These are phyloP conservation scores for Sebastes fasciatus DNA, from an alignment of 2,113 vertebrate genomes.

Conservation along the genomic window DNA sequence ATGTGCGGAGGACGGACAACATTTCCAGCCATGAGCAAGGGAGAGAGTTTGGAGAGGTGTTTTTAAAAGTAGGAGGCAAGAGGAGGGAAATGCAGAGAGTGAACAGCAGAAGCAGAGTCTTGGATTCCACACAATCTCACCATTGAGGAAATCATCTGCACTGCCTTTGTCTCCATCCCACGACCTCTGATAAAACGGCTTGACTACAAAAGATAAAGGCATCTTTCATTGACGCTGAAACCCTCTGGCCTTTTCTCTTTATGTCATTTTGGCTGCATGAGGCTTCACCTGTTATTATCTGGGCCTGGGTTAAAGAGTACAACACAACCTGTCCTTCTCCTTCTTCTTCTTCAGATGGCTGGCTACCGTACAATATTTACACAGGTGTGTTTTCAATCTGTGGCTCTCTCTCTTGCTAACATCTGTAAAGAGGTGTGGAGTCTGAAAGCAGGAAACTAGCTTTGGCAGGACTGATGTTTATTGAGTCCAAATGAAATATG, in stretches of 20 bases:
- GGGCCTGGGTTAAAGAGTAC: slow-evolving; percentile 43
- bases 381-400: slow-evolving; percentile 78
- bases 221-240: slow-evolving; percentile 66
- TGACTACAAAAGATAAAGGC: slow-evolving; percentile 83
- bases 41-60: slow-evolving; percentile 21
- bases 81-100: slow-evolving; percentile 22
- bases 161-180: slow-evolving; percentile 83
- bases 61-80: slow-evolving; percentile 11
- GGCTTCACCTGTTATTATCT: slow-evolving; percentile 45
- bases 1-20: slow-evolving; percentile 16
- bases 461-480: slow-evolving; percentile 49
- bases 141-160: slow-evolving; percentile 83
- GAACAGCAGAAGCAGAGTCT: slow-evolving; percentile 48
- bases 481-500: slow-evolving; percentile 61
- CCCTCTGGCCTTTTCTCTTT: not conserved
- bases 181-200: slow-evolving; percentile 84
- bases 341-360: slow-evolving; percentile 29
- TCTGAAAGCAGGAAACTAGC: slow-evolving; percentile 69
- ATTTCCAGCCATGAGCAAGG: slow-evolving; percentile 57
- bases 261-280: slow-evolving; percentile 27
- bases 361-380: slow-evolving; percentile 68
- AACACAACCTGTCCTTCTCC: slow-evolving; percentile 31
- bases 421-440: slow-evolving; percentile 58
- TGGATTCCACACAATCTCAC: slow-evolving; percentile 80
- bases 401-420: slow-evolving; percentile 38